Evolutionary conservation across 2,797 vertebrate genomes (phyloP), one percentile per base, ranked within the genome.

Genomic region (Setipinna tenuifilis): DNA sequence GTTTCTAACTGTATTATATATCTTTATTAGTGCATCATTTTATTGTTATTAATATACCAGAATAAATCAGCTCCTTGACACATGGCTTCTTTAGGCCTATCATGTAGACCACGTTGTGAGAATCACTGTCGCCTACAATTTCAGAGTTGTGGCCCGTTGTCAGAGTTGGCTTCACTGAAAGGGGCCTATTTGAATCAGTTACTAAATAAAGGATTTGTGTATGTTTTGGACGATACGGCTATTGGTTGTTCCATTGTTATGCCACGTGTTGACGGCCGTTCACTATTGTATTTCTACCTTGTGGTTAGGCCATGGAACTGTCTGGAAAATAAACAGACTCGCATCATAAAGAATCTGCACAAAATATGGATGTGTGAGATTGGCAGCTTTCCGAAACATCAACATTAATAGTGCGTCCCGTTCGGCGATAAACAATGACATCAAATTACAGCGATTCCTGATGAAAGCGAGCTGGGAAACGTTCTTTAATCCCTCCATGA

Each of bases 401-500:
- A 25, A 9, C 50, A 19, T 85, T 57, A 10, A 81, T 85, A 68
- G 14, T 75, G 50, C 44, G 58, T 35, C 35, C 83, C 19, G 31
- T 44, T 81, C 21, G 31, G 35, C n/a, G 54, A 78, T 44, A 83
- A 88, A 86, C 85, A 85, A 68, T 82, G 81, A 85, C 80, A 82
- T 75, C 54, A 83, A 82, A 82, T 87, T 83, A 35, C 50, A 82
- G 84, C 84, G 83, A 82, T 87, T 88, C 83, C n/a, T 35, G 86
- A 88, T 84, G 87, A 87, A 90, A 88, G 82, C 85, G 48, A 21
- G 28, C 68, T 75, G 68, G 68, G 68, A 19, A 75, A 75, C 14
- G 65, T 80, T 35, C 54, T 86, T 91, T 92, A 88, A 88, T 87
- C 57, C 68, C 35, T 82, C 82, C 82, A 86, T 89, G 81, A 87